A percentile compares a stretch with the other conserved stretches of the same genome.
These are phyloP conservation scores for Euzophera pinguis DNA, from an alignment of 2,888 invertebrate species.

Conservation along the genomic window DNA sequence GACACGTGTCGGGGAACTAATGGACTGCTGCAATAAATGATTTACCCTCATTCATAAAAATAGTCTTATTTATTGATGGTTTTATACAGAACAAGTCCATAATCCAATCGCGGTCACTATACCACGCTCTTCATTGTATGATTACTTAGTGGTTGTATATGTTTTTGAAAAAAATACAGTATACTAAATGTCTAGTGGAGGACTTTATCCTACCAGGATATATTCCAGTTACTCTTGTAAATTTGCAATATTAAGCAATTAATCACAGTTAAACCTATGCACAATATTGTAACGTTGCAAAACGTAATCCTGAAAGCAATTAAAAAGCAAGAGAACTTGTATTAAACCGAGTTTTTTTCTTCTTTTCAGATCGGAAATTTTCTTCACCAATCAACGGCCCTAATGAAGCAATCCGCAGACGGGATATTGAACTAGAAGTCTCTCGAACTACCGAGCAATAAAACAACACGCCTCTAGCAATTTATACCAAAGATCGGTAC, in stretches of 20 bases:
- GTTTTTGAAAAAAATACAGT: too few species aligned
- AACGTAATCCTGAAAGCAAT: neutral
- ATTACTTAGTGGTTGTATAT: too few species aligned
- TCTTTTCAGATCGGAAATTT: slow-evolving; percentile 64
- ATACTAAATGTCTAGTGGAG: too few species aligned
- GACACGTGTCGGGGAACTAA: neutral
- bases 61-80: too few species aligned
- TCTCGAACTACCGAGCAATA: slow-evolving; percentile 60
- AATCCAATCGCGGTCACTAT: too few species aligned
- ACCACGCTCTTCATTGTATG: too few species aligned
- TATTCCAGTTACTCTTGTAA: too few species aligned
- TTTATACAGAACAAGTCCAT: too few species aligned
- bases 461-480: slow-evolving; percentile 53
- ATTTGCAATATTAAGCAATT: too few species aligned
- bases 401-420: slow-evolving; percentile 75
- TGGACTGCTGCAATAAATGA: neutral
- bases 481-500: slow-evolving; percentile 31
- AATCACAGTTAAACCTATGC: too few species aligned
- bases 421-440: slow-evolving; percentile 72
- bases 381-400: slow-evolving; percentile 60
- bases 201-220: too few species aligned
- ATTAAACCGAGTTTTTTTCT: slow-evolving; percentile 42
- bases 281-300: neutral
- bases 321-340: neutral
- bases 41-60: neutral